Percentiles rank a stretch among this genome's conserved stretches.
Conservation (phyloP, 2,888 invertebrate genomes). For the Tipula confusa region DNA sequence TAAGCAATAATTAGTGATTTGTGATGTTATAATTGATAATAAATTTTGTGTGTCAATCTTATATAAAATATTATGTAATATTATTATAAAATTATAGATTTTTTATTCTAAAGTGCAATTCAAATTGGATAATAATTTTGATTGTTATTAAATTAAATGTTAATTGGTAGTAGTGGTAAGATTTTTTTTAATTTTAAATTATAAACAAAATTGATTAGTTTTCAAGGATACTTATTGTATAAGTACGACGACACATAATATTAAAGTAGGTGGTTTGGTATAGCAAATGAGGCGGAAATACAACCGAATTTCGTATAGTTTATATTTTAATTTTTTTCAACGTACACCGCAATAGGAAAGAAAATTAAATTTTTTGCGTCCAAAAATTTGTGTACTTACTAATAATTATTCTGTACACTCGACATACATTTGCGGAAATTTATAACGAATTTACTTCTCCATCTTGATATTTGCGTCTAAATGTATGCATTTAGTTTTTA, state of each 20-base stretch:
- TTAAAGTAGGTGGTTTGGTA: neutral
- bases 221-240: constrained; percentile 21
- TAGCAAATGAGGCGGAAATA: constrained; percentile 12
- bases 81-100: neutral
- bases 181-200: neutral
- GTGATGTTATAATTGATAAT: neutral
- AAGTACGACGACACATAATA: neutral
- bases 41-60: neutral
- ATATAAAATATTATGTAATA: neutral
- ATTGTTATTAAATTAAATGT: constrained; percentile 3
- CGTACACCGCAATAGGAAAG: neutral
- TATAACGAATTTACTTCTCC: neutral
- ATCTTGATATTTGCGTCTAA: neutral
- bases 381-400: neutral
- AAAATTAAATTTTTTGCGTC: neutral
- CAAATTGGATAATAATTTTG: neutral
- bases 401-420: neutral
- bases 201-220: constrained; percentile 21
- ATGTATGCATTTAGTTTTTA: neutral
- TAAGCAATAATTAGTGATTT: neutral
- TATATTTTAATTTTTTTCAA: neutral
- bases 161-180: constrained; percentile 27
- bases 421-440: neutral
- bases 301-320: neutral
- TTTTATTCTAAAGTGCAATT: neutral